Percentiles rank a stretch among this genome's conserved stretches.
phyloP scores from a whole-genome alignment of 2,888 invertebrate species.

The Nycteola revayana region DNA sequence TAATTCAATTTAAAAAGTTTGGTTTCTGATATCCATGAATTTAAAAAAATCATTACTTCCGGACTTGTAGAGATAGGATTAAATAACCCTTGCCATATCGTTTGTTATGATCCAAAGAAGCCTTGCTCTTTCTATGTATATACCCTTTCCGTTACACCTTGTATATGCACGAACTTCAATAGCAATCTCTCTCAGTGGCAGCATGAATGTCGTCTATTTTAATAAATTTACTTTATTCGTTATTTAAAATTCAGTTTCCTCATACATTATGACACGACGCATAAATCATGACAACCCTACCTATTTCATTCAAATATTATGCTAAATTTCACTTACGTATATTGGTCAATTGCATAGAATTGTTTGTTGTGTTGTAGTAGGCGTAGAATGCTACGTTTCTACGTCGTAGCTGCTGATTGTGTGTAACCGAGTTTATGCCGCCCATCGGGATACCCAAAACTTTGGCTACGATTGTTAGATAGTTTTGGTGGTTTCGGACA shows the following conservation, averaged over 20 bases:
- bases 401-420: conserved; percentile 1
- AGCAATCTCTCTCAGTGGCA: too few relatives aligned
- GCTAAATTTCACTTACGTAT: conserved; percentile 24
- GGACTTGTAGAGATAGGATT: too few relatives aligned
- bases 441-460: conserved; percentile 25
- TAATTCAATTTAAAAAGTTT: too few relatives aligned
- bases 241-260: conserved; percentile 10
- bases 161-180: too few relatives aligned
- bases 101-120: too few relatives aligned
- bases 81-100: too few relatives aligned
- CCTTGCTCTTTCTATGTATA: too few relatives aligned
- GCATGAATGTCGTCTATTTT: too few relatives aligned
- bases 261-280: conserved; percentile 6
- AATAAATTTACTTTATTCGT: too few relatives aligned
- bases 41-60: too few relatives aligned
- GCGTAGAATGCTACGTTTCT: conserved; percentile 18
- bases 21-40: too few relatives aligned
- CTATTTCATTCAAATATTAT: conserved; percentile 21
- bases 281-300: conserved; percentile 19
- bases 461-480: conserved; percentile 20
- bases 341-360: conserved; percentile 7
- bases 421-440: conserved; percentile 27
- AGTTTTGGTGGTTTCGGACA: conserved; percentile 22
- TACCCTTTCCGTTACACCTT: too few relatives aligned
- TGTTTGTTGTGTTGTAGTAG: conserved; percentile 22